These are phyloP conservation scores for Oxycera nigricornis DNA, from an alignment of 2,888 invertebrate species.

Conservation along the genomic window DNA sequence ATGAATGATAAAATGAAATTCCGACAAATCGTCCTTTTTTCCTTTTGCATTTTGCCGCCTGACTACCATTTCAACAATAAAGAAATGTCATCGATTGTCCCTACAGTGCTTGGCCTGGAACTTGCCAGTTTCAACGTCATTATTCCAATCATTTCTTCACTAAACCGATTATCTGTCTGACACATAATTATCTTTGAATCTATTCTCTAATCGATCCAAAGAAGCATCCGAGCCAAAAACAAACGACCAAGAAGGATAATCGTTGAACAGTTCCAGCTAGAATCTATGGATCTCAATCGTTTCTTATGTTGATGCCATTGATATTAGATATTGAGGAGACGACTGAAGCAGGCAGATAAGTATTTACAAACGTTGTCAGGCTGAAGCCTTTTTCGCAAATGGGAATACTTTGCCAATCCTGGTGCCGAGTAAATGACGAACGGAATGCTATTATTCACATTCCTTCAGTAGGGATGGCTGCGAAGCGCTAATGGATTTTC, in stretches of 20 bases:
- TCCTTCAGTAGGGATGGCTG: constrained; percentile 19
- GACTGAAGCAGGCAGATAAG: background rate
- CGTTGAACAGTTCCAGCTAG: background rate
- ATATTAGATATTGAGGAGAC: constrained; percentile 20
- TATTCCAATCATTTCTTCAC: constrained; percentile 32
- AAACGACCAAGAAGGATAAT: background rate
- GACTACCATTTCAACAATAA: background rate
- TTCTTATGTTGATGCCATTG: background rate
- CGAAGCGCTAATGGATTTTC: constrained; percentile 31
- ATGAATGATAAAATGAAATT: constrained; percentile 38
- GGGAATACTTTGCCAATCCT: constrained; percentile 31
- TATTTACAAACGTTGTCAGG: constrained; percentile 26
- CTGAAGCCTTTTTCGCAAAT: constrained; percentile 36
- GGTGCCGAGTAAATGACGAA: constrained; percentile 33
- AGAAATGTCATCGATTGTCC: constrained; percentile 37
- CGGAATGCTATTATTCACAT: constrained; percentile 40
- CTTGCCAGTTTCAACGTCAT: background rate
- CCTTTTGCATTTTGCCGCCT: background rate
- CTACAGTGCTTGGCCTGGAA: background rate
- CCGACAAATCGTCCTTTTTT: constrained; percentile 12
- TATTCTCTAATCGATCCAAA: constrained; percentile 33
- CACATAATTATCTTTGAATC: constrained; percentile 38
- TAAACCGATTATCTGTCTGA: constrained; percentile 39
- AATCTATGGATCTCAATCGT: background rate
- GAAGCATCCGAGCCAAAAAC: background rate